Conservation (phyloP, 2,888 invertebrate genomes). For the Oxytorus armatus region DNA sequence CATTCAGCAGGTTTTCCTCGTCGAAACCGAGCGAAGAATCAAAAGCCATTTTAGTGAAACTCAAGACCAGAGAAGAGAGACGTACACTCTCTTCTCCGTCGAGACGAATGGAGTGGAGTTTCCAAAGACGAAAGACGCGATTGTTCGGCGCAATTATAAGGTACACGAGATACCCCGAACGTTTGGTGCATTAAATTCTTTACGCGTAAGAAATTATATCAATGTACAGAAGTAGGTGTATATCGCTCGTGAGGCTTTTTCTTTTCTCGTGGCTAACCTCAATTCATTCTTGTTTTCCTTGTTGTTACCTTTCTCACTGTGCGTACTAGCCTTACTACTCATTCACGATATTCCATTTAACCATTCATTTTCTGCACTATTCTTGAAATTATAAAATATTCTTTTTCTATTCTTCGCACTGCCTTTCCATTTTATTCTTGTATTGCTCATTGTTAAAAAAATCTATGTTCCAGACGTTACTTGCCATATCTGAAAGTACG, state of each 20-base stretch:
- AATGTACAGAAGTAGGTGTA: no score
- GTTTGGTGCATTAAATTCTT: no score
- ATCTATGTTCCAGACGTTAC: no score
- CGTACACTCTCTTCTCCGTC: not conserved
- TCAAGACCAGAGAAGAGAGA: constrained; percentile 19
- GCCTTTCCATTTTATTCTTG: no score
- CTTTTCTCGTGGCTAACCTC: constrained; percentile 20
- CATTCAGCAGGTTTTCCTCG: not conserved
- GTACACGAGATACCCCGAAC: no score
- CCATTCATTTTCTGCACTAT: no score
- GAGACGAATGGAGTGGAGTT: constrained; percentile 59
- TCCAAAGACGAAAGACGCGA: constrained; percentile 48
- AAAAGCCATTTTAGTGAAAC: constrained; percentile 10
- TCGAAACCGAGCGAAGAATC: not conserved
- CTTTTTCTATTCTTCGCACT: no score
- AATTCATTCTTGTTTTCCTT: constrained; percentile 43
- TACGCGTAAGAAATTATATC: no score
- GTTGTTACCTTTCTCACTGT: constrained; percentile 10
- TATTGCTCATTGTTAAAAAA: no score
- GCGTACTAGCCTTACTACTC: not conserved
- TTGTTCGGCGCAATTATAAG: constrained; percentile 28
- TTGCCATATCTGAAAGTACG: no score
- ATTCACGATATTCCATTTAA: not conserved
- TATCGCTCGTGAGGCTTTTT: no score
- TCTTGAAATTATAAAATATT: no score